These are phyloP conservation scores for Myotis davidii DNA, from an alignment of 2,113 vertebrate species.

Conservation along the genomic window DNA sequence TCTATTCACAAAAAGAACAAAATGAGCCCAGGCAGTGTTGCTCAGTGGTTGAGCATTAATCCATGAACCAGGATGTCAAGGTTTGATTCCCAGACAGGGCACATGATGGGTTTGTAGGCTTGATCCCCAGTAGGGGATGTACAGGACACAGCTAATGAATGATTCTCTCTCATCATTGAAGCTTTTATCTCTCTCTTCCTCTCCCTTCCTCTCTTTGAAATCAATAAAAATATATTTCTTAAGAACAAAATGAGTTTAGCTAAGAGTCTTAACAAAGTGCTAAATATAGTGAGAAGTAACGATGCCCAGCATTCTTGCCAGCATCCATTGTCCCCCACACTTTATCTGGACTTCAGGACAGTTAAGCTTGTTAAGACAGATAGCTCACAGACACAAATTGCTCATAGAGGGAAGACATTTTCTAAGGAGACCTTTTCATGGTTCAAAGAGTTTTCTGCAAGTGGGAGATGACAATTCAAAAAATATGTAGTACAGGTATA, in stretches of 20 bases:
- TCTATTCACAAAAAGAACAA: not conserved
- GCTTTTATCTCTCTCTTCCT: too few species aligned
- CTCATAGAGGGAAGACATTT: not conserved
- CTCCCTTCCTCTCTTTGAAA: too few species aligned
- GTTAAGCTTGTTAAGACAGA: too few species aligned
- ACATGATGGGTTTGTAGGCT: too few species aligned
- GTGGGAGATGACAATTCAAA: not conserved
- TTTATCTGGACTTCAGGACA: not conserved
- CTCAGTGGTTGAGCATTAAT: too few species aligned
- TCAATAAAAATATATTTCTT: too few species aligned
- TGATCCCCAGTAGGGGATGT: too few species aligned
- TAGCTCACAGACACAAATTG: not conserved
- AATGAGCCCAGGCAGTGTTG: not conserved
- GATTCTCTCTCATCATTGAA: too few species aligned
- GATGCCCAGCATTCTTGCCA: not conserved
- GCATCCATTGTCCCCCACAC: fast-evolving
- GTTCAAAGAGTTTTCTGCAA: not conserved
- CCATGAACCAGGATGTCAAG: too few species aligned
- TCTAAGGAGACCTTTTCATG: not conserved
- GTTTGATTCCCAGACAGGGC: too few species aligned
- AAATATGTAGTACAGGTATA: not conserved
- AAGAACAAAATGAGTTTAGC: not conserved
- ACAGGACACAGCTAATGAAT: too few species aligned
- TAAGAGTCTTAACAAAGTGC: not conserved
- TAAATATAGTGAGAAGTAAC: not conserved